phyloP scores from a whole-genome alignment of 2,113 vertebrate genomes.

The Campylomormyrus numenius region DNA sequence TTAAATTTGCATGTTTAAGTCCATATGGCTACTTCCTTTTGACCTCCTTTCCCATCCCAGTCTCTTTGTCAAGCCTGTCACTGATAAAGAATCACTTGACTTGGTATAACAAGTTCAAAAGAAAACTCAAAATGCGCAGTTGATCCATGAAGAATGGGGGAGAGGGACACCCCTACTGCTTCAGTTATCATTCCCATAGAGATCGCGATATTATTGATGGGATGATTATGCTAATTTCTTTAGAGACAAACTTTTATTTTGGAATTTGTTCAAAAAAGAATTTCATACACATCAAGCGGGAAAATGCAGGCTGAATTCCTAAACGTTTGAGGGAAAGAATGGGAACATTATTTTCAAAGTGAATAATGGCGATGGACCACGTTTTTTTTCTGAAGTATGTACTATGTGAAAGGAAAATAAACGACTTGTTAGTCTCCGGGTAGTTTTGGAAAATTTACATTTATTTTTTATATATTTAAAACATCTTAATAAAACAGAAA shows the following conservation, averaged over 20 bases:
- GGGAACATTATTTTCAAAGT: conserved; percentile 66
- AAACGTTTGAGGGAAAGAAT: conserved; percentile 71
- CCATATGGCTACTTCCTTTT: conserved; percentile 95
- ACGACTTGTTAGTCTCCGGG: conserved; percentile 29
- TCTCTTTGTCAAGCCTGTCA: conserved; percentile 94
- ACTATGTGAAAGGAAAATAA: conserved; percentile 52
- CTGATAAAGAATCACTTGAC: conserved; percentile 98
- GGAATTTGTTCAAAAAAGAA: conserved; percentile 78
- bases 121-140: conserved; percentile 86
- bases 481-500: conserved; percentile 11
- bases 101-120: conserved; percentile 98
- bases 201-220: conserved; percentile 90
- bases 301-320: conserved; percentile 71
- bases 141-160: conserved; percentile 91
- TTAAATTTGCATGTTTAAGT: conserved; percentile 85
- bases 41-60: conserved; percentile 86
- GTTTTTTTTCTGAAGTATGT: conserved; percentile 45
- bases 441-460: conserved; percentile 47
- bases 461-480: conserved; percentile 22
- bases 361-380: conserved; percentile 56
- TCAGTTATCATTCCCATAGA: conserved; percentile 86
- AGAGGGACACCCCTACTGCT: conserved; percentile 92
- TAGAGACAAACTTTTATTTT: conserved; percentile 71
- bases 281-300: conserved; percentile 79
- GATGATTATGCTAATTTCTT: conserved; percentile 89